Conservation (phyloP, 2,797 vertebrate genomes). For the Epinephelus awoara region DNA sequence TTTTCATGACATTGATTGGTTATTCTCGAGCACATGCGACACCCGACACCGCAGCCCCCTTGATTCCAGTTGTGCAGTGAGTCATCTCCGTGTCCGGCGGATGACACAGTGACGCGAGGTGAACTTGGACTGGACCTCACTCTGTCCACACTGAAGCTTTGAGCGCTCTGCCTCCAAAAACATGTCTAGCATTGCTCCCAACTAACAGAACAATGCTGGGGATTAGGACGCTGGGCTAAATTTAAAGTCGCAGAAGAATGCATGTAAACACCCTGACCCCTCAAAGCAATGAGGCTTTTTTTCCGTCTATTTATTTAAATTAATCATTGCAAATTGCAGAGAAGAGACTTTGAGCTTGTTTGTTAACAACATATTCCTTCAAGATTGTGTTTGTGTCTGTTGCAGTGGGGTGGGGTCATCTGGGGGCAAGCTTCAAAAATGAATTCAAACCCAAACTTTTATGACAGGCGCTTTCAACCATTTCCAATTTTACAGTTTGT, state of each 20-base stretch:
- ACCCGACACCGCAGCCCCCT: conserved; percentile 74
- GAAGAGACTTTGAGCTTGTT: neutral
- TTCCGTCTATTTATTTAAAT: neutral
- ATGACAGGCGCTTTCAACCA: conserved; percentile 15
- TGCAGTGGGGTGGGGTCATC: conserved; percentile 27
- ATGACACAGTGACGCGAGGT: conserved; percentile 71
- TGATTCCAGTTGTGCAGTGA: conserved; percentile 81
- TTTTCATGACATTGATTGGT: conserved; percentile 86
- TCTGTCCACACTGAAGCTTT: conserved; percentile 52
- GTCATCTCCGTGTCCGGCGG: conserved; percentile 77
- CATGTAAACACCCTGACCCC: conserved; percentile 42
- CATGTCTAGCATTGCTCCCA: conserved; percentile 72
- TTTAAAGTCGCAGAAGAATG: conserved; percentile 77
- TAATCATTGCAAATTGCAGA: neutral
- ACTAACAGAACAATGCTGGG: conserved; percentile 77
- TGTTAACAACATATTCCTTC: neutral
- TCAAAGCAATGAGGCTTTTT: conserved; percentile 26
- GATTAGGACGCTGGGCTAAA: conserved; percentile 79
- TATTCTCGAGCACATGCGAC: conserved; percentile 79
- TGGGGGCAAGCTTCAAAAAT: conserved; percentile 29
- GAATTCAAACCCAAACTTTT: neutral
- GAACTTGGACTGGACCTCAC: conserved; percentile 75
- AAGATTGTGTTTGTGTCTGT: conserved; percentile 11
- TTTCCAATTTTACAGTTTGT: conserved; percentile 7
- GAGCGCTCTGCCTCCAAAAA: conserved; percentile 49